Evolutionary conservation across 2,113 vertebrate species (phyloP).

Genomic region (Sinocyclocheilus rhinocerous): DNA sequence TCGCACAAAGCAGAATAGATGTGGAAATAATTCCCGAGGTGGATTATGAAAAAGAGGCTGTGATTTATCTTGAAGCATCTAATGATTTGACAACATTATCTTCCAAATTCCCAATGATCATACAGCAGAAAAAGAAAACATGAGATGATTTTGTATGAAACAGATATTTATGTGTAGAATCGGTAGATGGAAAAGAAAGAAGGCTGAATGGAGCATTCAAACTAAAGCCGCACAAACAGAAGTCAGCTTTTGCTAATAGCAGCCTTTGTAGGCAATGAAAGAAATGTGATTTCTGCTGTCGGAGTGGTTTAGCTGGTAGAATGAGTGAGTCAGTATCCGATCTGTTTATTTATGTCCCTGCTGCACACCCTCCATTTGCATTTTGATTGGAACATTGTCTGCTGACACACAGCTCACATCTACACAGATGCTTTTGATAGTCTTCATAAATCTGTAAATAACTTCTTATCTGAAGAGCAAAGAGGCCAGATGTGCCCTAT

Average conservation of each 20-base stretch:
- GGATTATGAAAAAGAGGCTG: slow-evolving; percentile 6
- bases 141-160: not conserved
- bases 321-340: slow-evolving; percentile 63
- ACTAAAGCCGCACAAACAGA: slow-evolving; percentile 32
- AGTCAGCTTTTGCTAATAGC: slow-evolving; percentile 62
- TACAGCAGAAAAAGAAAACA: slow-evolving; percentile 11
- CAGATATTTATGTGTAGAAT: slow-evolving; percentile 1
- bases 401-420: slow-evolving; percentile 71
- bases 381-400: slow-evolving; percentile 79
- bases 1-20: slow-evolving; percentile 12
- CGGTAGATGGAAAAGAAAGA: not conserved
- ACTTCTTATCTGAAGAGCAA: slow-evolving; percentile 76
- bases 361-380: slow-evolving; percentile 72
- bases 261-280: slow-evolving; percentile 42
- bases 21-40: slow-evolving; percentile 12
- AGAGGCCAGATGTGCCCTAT: slow-evolving; percentile 73
- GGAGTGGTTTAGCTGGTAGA: slow-evolving; percentile 67
- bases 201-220: slow-evolving; percentile 20
- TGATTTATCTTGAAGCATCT: slow-evolving; percentile 31
- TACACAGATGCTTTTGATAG: slow-evolving; percentile 75
- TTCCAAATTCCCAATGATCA: not conserved
- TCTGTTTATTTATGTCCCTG: slow-evolving; percentile 72
- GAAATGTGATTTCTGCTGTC: slow-evolving; percentile 55
- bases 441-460: slow-evolving; percentile 78
- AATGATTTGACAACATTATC: slow-evolving; percentile 34